Percentiles rank a stretch among this genome's conserved stretches.
These are phyloP conservation scores for Corynorhinus townsendii DNA, from an alignment of 2,113 vertebrate species.

Conservation along the genomic window DNA sequence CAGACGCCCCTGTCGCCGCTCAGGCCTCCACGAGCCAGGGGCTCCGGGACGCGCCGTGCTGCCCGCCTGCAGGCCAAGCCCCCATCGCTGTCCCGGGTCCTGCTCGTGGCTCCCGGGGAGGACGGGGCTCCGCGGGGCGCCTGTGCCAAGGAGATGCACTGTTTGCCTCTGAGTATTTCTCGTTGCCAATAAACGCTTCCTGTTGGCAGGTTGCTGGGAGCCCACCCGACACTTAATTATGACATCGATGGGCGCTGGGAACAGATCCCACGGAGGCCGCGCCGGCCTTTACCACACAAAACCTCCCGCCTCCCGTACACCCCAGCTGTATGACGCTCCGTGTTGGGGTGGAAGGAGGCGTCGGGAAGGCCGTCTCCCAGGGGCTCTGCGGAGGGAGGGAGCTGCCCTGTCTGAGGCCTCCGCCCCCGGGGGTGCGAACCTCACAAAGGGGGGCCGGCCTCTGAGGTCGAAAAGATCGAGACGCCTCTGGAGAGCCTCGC, in stretches of 20 bases:
- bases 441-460: not conserved
- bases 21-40: constrained; percentile 52
- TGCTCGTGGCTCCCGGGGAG: constrained; percentile 51
- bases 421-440: not conserved
- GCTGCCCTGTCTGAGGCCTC: not conserved
- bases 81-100: constrained; percentile 55
- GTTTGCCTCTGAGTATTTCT: constrained; percentile 79
- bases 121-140: constrained; percentile 55
- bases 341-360: not conserved
- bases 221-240: constrained; percentile 60
- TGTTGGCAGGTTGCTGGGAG: constrained; percentile 76
- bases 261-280: not conserved
- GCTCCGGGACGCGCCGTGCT: constrained; percentile 49
- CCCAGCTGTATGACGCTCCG: not conserved
- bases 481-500: no score
- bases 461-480: not conserved
- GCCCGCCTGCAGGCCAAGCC: constrained; percentile 73
- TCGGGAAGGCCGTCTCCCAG: not conserved
- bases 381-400: not conserved
- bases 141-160: constrained; percentile 82
- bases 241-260: constrained; percentile 50
- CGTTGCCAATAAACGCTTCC: constrained; percentile 82
- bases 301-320: not conserved
- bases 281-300: not conserved
- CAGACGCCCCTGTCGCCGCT: constrained; percentile 33